Conservation (phyloP, 37 sponge, comb jelly and placozoan genomes). For the Spongia lamella region DNA sequence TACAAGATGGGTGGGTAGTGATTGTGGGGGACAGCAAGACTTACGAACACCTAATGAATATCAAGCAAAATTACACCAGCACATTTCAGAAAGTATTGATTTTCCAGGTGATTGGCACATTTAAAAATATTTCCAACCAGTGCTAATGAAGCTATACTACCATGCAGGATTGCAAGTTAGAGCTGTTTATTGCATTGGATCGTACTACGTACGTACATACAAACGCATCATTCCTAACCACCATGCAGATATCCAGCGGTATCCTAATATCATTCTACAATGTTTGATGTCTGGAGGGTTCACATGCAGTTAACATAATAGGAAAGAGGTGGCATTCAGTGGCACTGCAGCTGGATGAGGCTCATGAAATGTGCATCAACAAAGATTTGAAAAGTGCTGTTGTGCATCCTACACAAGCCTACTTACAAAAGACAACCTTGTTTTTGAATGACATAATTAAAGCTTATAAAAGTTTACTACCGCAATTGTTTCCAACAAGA, state of each 20-base stretch:
- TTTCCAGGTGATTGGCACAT: slow-evolving; percentile 37
- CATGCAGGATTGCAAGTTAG: neutral
- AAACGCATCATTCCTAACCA: too few relatives aligned
- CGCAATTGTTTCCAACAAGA: slow-evolving; percentile 34
- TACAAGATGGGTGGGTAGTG: slow-evolving; percentile 8
- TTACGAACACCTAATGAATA: slow-evolving; percentile 17
- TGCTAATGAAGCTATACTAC: neutral
- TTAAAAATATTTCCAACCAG: neutral
- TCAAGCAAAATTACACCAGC: slow-evolving; percentile 14
- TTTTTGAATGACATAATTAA: slow-evolving; percentile 37
- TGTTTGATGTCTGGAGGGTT: too few relatives aligned
- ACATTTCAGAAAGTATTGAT: slow-evolving; percentile 5
- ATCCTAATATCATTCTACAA: too few relatives aligned
- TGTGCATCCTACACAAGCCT: slow-evolving; percentile 19
- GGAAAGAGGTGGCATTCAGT: too few relatives aligned
- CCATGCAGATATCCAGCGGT: too few relatives aligned
- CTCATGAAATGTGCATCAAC: too few relatives aligned
- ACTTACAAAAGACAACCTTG: slow-evolving; percentile 35
- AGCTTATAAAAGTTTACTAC: neutral
- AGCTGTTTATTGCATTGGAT: too few relatives aligned
- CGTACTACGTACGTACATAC: too few relatives aligned
- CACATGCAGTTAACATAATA: too few relatives aligned
- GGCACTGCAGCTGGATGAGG: too few relatives aligned
- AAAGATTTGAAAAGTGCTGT: too few relatives aligned
- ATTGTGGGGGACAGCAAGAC: slow-evolving; percentile 37